Evolutionary conservation across 2,888 invertebrate genomes (phyloP), one percentile per base, ranked within the genome.

Genomic region (Nesidiocoris tenuis): DNA sequence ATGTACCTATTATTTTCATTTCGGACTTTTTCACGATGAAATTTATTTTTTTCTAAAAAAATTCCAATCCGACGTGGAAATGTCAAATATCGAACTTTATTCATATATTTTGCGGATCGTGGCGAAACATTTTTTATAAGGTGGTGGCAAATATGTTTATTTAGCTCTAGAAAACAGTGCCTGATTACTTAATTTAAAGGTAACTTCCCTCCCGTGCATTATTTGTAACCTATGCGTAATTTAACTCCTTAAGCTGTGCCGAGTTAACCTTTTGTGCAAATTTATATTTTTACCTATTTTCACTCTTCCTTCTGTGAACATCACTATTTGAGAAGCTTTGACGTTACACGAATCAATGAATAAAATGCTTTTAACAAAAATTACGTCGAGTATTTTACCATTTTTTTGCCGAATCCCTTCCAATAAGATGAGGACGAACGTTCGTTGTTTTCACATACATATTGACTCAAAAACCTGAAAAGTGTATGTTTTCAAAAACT

Each of bases 311-410:
- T 23, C n/a, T 59, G 70, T 54, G 70, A 25, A 70, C 70, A 70
- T 70, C 70, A 70, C 70, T 70, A 17, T 59, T 17, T 25, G 17
- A 21, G 57, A 56, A 23, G 57, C 7, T 12, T 39, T 39, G 39
- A 12, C 39, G 39, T 39, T 59, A 67, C 39, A 56, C n/a, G 55
- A 55, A 22, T n/a, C 23, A 56, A 22, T 19, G 9, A 54, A 23
- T 23, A 59, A 59, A 70, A 70, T 59, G 70, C 70, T 70, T 70
- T 67, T 70, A 70, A 70, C 70, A 59, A 70, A 59, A 59, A 70
- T 39, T 7, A 39, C n/a, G n/a, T n/a, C n/a, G n/a, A n/a, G n/a
- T n/a, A n/a, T n/a, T n/a, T n/a, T n/a, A n/a, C n/a, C n/a, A n/a
- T n/a, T n/a, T n/a, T n/a, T n/a, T n/a, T n/a, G n/a, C n/a, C n/a